Evolutionary conservation across 2,888 invertebrate genomes (phyloP), one percentile per base, ranked within the genome.

Genomic region (Aricia artaxerxes): DNA sequence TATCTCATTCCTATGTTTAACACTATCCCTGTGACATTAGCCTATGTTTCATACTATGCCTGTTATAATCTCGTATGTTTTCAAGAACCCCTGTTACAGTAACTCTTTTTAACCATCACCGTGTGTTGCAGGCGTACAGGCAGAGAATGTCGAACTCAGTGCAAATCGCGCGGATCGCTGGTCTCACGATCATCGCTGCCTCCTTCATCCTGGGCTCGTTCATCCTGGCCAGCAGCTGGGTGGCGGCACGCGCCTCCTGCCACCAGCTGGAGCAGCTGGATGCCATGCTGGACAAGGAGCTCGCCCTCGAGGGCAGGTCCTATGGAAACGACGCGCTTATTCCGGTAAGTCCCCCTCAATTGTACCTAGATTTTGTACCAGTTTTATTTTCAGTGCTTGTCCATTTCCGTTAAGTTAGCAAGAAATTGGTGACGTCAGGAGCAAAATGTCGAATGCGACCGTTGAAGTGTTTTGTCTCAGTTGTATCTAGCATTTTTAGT

Each of bases 161-260:
- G 81, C 98, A 98, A 93, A 97, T 98, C 82, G 97, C 98, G 49
- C 96, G 97, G 91, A 97, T 98, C 87, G 97, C 97, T 31, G 98
- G 97, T 75, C 94, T 97, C 83, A 98, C 98, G 82, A 95, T 98
- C 84, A 96, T 98, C 83, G 96, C 96, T 0, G 97, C 97, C 80
- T 96, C 97, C 60, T 95, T 98, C 85, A 96, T 98, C 83, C 92
- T 98, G 86, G 98, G 98, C 82, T 95, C 97, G 81, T 98, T 97
- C 90, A 96, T 98, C 86, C 94, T 98, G 87, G 97, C 97, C 78
- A 96, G 97, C 38, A 97, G 97, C 85, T 98, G 97, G 95, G 96
- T 98, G 79, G 96, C 97, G 82, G 97, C 97, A 64, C 96, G 97
- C 82, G 96, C 97, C 79, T 97, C 97, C 77, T 97, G 97, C 90